Evolutionary conservation across 2,797 vertebrate species (phyloP), one percentile per base, ranked within the genome.

Genomic region (Epinephelus malabaricus): DNA sequence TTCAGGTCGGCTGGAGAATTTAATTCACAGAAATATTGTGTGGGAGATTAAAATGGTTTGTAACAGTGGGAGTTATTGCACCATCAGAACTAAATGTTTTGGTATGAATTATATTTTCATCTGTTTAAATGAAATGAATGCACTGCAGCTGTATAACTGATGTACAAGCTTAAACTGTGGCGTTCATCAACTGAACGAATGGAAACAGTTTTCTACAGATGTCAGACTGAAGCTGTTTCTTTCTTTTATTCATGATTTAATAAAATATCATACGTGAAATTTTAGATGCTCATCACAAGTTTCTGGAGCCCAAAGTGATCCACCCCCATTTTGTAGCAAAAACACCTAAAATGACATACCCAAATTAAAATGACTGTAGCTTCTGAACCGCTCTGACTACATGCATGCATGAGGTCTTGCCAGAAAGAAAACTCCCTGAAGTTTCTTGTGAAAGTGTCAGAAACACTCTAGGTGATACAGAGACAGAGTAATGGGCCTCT

Each of bases 121-220:
- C 18, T 15, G 21, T 30, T 46, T 3, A 49, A 47, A 4, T 25
- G 11, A 40, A 53, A 17, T 40, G 25, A 15, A 66, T 23, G 4
- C 19, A 23, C n/a, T 34, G 23, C 47, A 69, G 40, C 46, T 58
- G 3, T 53, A n/a, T 19, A 7, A 50, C 56, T 77, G 1, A 61
- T 61, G 2, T 60, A 27, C 46, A 66, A 59, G 40, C 3, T 18
- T 51, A 34, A 34, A 34, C 7, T 0, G 43, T 53, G 12, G 50
- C 38, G 60, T 54, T 76, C 19, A 68, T 68, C 58, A 62, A 21
- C 45, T 50, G 53, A 50, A 25, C n/a, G 40, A n/a, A 21, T n/a
- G 50, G 23, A 38, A 59, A 30, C 13, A 21, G 47, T 51, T 65
- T 50, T 51, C 4, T 11, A 40, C 14, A 17, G 19, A 51, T 17